These are phyloP conservation scores for Archocentrus centrarchus DNA, from an alignment of 2,113 vertebrate genomes.

Conservation along the genomic window DNA sequence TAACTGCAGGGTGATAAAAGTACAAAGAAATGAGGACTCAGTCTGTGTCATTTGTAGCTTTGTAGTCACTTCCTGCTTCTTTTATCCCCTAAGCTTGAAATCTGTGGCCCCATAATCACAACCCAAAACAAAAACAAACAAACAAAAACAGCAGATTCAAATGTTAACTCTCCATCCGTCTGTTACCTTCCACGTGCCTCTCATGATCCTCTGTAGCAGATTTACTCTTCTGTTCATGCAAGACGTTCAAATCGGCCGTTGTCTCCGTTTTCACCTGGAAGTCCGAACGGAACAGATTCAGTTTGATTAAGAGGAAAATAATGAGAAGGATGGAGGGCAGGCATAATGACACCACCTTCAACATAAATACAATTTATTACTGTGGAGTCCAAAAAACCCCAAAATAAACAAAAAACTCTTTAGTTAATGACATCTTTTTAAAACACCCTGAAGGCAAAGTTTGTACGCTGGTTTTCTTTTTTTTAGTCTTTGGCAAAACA, in stretches of 20 bases:
- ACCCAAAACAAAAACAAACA: neutral
- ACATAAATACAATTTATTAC: neutral
- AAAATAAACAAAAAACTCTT: neutral
- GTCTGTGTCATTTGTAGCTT: neutral
- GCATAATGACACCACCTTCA: neutral
- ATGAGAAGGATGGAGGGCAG: neutral
- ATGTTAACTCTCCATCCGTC: neutral
- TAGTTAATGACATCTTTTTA: neutral
- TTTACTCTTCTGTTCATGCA: constrained; percentile 76
- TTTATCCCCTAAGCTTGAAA: neutral
- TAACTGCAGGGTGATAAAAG: neutral
- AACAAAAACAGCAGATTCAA: neutral
- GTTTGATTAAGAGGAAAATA: neutral
- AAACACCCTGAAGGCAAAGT: no score
- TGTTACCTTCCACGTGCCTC: constrained; percentile 80
- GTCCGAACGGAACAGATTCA: neutral
- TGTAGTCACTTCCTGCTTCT: neutral
- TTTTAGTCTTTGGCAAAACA: neutral
- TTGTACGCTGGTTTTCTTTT: neutral
- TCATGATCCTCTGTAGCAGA: constrained; percentile 72
- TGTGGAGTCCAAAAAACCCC: neutral
- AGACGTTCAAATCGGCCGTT: constrained; percentile 75
- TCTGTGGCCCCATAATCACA: neutral
- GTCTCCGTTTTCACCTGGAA: constrained; percentile 83
- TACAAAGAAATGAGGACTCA: neutral